These are phyloP conservation scores for Drosophila equinoxialis DNA, from an alignment of 1,140 invertebrate species.

Conservation along the genomic window DNA sequence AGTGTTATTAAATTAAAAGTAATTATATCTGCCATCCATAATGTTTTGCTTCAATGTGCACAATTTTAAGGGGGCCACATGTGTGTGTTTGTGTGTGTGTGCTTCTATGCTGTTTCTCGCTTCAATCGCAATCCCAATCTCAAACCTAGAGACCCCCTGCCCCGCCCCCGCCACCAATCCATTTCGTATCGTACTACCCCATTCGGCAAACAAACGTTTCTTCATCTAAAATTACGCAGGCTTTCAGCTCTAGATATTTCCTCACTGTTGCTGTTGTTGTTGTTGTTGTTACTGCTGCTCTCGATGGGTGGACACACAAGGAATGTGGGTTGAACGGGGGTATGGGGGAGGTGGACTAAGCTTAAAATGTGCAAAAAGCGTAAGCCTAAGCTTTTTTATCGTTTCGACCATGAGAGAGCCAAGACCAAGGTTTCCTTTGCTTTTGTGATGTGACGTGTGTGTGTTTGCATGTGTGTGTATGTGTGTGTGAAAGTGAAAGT, in stretches of 20 bases:
- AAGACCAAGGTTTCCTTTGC: constrained; percentile 21
- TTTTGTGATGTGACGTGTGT: background rate
- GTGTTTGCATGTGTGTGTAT: constrained; percentile 8
- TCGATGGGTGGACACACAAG: constrained; percentile 25
- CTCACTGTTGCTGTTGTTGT: constrained; percentile 51
- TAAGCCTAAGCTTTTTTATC: constrained; percentile 80
- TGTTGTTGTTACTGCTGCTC: constrained; percentile 20
- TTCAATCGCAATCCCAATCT: background rate
- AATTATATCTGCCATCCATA: background rate
- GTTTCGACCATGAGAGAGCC: constrained; percentile 69
- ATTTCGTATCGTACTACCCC: constrained; percentile 18
- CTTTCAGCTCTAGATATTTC: constrained; percentile 56
- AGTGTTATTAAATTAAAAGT: too few species aligned
- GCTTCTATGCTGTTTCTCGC: constrained; percentile 8
- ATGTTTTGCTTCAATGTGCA: background rate
- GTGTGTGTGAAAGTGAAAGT: constrained; percentile 61
- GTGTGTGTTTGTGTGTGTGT: constrained; percentile 46
- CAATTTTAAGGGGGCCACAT: constrained; percentile 54
- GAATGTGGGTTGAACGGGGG: background rate
- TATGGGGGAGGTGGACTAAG: constrained; percentile 13
- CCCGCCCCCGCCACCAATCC: background rate
- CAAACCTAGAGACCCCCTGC: background rate
- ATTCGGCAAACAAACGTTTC: constrained; percentile 13
- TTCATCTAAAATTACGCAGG: constrained; percentile 61
- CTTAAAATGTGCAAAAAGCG: constrained; percentile 76